Base-by-base conservation (phyloP, 2,888 invertebrate genomes). In the Eledone cirrhosa region DNA sequence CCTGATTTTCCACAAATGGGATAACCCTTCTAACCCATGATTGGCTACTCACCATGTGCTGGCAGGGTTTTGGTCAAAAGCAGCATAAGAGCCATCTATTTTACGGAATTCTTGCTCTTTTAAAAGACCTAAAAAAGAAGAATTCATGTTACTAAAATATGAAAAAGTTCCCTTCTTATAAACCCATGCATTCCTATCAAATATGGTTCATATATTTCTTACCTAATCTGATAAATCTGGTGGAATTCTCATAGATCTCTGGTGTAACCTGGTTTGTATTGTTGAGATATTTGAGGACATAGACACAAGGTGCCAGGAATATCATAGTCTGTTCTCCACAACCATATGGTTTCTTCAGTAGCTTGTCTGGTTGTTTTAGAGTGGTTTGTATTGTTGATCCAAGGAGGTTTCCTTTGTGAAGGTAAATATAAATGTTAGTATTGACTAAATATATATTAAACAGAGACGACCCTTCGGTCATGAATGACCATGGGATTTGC, bases 251-350 rank as follows among this genome's bases (percentile, higher is more conserved):
- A 69, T 85, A 83, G 5, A 83, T 78, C 27, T 79, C 76, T 2
- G 81, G 75, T 1, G 81, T 80, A 22, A 84, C 81, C 41, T 83
- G 78, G 16, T 81, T 78, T 13, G 83, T 84, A 11, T 82, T 79
- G 69, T 82, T 81, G 3, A 86, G 81, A 76, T 85, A 86, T 22
- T 81, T 79, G 67, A 84, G 81, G 33, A 84, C 83, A 77, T 84
- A 86, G 13, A 86, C 85, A 67, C 84, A 82, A 47, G 86, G 86
- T 0, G 85, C 86, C 78, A 86, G 80, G 31, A 81, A 80, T 48
- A 86, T 85, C 78, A 86, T 83, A 14, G 85, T 86, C 81, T 86
- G 86, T 72, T 86, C 86, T 7, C 86, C 86, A 80, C 86, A 86
- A 2, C 86, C 86, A 5, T 83, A 84, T 13, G 86, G 86, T 47